Conservation (phyloP, 2,888 invertebrate species). For the Tyria jacobaeae region DNA sequence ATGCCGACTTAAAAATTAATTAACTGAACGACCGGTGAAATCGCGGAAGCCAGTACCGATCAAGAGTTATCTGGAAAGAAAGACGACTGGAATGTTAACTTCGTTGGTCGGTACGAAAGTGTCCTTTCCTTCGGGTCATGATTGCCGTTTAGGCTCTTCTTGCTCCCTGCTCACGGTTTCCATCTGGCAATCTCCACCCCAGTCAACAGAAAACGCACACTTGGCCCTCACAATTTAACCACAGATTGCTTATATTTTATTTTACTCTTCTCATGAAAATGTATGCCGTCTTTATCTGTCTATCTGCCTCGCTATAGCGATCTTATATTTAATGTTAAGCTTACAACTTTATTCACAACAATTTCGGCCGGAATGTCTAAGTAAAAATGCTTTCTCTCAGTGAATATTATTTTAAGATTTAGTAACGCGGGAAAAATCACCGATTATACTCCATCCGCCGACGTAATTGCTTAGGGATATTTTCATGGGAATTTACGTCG, state of each 20-base stretch:
- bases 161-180: conserved; percentile 42
- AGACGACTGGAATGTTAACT: conserved; percentile 67
- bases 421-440: conserved; percentile 59
- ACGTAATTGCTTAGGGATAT: conserved; percentile 44
- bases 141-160: conserved; percentile 64
- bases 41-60: conserved; percentile 76
- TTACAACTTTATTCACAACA: conserved; percentile 72
- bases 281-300: conserved; percentile 77
- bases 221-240: conserved; percentile 69
- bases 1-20: conserved; percentile 86
- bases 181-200: conserved; percentile 67
- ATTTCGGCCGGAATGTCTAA: conserved; percentile 63
- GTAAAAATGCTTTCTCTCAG: conserved; percentile 59
- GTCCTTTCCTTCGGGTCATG: conserved; percentile 56
- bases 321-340: conserved; percentile 79
- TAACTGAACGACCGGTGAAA: conserved; percentile 85
- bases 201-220: conserved; percentile 71
- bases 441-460: conserved; percentile 49
- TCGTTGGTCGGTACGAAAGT: conserved; percentile 59
- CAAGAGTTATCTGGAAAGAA: conserved; percentile 67
- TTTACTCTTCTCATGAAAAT: conserved; percentile 77
- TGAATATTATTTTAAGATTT: conserved; percentile 67
- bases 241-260: conserved; percentile 69
- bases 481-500: conserved; percentile 35
- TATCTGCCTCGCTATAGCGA: conserved; percentile 76